phyloP scores from a whole-genome alignment of 2,888 invertebrate species.

The Acrocera orbiculus region DNA sequence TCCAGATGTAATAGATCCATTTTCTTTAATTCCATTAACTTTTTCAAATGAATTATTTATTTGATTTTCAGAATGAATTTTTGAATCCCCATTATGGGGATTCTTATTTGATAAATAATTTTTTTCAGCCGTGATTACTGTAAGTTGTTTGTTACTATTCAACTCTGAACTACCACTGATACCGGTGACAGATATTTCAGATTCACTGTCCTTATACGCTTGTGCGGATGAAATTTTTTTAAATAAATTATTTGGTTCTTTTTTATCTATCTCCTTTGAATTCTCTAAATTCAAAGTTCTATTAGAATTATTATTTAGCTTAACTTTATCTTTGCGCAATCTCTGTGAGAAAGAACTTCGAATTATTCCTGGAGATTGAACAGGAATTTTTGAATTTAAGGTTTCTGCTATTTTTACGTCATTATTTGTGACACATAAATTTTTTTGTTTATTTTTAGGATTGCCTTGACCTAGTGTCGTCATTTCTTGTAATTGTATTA shows the following conservation, averaged over 20 bases:
- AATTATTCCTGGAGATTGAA: constrained; percentile 27
- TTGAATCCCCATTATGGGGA: constrained; percentile 9
- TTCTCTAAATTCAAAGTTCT: constrained; percentile 15
- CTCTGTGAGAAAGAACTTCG: constrained; percentile 49
- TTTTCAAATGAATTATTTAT: too few relatives aligned
- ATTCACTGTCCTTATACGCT: not conserved
- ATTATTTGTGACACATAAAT: too few relatives aligned
- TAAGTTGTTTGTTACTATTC: constrained; percentile 7
- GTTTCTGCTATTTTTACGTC: too few relatives aligned
- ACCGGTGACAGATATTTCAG: constrained; percentile 1
- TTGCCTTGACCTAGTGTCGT: too few relatives aligned
- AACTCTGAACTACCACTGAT: constrained; percentile 9
- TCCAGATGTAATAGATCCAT: constrained; percentile 9
- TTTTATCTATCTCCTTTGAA: too few relatives aligned
- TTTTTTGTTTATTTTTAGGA: too few relatives aligned
- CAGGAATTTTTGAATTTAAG: constrained; percentile 14
- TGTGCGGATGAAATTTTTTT: too few relatives aligned
- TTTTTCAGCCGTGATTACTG: constrained; percentile 10
- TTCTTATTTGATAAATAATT: constrained; percentile 6
- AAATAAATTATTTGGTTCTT: too few relatives aligned
- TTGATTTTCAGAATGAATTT: too few relatives aligned
- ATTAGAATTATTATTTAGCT: too few relatives aligned
- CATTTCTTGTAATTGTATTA: too few relatives aligned
- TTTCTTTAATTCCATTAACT: constrained; percentile 4
- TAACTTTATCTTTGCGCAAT: too few relatives aligned